Base-by-base conservation (phyloP, 1,140 invertebrate species). In the Papilio aristodemus region DNA sequence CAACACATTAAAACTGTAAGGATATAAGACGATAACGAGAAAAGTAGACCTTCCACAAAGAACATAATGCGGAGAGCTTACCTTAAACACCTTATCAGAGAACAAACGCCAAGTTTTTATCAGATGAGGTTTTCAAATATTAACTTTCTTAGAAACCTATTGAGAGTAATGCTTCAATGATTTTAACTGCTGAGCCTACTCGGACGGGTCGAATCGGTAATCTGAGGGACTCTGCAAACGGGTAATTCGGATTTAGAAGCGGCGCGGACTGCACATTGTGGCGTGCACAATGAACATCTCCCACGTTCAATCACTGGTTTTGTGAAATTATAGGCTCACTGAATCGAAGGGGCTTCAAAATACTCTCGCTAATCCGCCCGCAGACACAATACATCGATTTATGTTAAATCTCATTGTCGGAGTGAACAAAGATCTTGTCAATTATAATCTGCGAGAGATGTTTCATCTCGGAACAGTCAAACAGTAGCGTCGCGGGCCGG, bases 381-480 rank as follows among this genome's bases (percentile, higher is more conserved):
- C 58, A 77, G 62, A 70, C 77, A 91, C 84, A 89, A 91, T 84
- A 70, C 72, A 72, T 73, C 72, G 83, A 87, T 85, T 84, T 85
- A 85, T 79, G 79, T 76, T 77, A 81, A 87, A 82, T 75, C 76
- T 83, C 75, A 85, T 91, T 91, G 89, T 90, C 78, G 77, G 69
- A 75, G 71, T 71, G 82, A 85, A 91, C 89, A 91, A 91, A 89
- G 87, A 89, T 87, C 86, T 87, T 84, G 87, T 89, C 86, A 89
- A 89, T 91, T 91, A 89, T 91, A 89, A 89, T 89, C 85, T 79
- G 74, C 74, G 77, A 80, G 76, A 80, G 86, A 87, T 86, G 84
- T 90, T 84, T 87, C 85, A 81, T 77, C 74, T 79, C 75, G 70
- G 70, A 78, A 72, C 78, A 32, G 80, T 87, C 86, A 87, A 89